A percentile compares a stretch with the other conserved stretches of the same genome.
These are phyloP conservation scores for Lethenteron reissneri DNA, from an alignment of 2,113 vertebrate genomes.

Conservation along the genomic window DNA sequence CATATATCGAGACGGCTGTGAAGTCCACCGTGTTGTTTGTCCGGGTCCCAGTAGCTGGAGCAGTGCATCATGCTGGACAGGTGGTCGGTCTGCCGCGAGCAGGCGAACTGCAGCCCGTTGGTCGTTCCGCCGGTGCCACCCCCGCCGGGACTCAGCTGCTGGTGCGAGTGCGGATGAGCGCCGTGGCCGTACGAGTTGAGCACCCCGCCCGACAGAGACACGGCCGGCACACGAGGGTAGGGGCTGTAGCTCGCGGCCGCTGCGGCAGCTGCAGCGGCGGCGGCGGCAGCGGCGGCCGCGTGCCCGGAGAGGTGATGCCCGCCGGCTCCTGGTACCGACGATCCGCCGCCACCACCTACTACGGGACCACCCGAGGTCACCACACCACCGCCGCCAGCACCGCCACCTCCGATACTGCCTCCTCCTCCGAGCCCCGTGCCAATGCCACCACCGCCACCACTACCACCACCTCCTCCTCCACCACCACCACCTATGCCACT, in stretches of 20 bases:
- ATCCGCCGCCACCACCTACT: no score
- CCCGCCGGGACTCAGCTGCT: not conserved
- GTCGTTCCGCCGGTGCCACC: not conserved
- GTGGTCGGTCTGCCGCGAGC: not conserved
- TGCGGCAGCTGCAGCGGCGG: not conserved
- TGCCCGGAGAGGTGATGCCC: not conserved
- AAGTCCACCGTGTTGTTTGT: conserved; percentile 2
- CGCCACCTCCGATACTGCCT: no score
- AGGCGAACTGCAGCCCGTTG: conserved; percentile 2
- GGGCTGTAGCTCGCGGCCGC: not conserved
- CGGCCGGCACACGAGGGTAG: not conserved
- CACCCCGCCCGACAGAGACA: conserved; percentile 1
- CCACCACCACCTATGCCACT: no score
- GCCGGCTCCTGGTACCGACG: no score
- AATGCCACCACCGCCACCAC: no score
- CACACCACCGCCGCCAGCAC: no score
- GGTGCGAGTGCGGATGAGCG: not conserved
- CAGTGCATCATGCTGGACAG: conserved; percentile 3
- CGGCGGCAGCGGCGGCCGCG: conserved; percentile 1
- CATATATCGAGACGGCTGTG: conserved; percentile 2
- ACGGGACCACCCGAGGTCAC: no score
- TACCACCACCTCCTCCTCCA: no score
- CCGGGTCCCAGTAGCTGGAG: conserved; percentile 1
- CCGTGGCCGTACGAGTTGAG: conserved; percentile 6
- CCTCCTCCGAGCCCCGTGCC: no score